Percentiles rank a stretch among this genome's conserved stretches.
Conservation (phyloP, 1,140 invertebrate species). For the Nebria ingens region DNA sequence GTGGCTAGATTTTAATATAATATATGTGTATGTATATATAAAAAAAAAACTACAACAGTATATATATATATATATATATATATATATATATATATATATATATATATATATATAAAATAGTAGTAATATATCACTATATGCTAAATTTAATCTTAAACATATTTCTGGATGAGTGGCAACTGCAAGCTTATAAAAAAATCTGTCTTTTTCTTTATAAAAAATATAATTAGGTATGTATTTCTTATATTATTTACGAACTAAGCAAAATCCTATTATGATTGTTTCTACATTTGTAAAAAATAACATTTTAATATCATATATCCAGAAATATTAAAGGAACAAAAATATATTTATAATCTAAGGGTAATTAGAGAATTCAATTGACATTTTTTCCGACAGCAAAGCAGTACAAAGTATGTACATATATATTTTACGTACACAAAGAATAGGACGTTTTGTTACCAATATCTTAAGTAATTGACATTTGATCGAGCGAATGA, state of each 20-base stretch:
- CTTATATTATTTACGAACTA: not conserved
- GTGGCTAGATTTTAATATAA: no score
- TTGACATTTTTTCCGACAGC: not conserved
- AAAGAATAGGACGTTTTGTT: no score
- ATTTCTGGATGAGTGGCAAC: not conserved
- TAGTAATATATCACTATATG: not conserved
- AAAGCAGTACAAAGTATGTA: not conserved
- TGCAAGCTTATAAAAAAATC: not conserved
- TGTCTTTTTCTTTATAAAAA: not conserved
- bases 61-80: no score
- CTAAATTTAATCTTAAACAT: not conserved
- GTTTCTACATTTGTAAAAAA: no score
- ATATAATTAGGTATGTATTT: not conserved
- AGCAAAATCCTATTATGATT: not conserved
- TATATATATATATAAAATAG: conserved; percentile 1
- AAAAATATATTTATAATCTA: conserved; percentile 2
- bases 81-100: no score
- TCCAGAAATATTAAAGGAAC: conserved; percentile 4
- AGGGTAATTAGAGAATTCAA: not conserved
- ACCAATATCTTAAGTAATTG: no score
- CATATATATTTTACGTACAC: not conserved
- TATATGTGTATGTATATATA: no score
- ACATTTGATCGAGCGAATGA: not conserved
- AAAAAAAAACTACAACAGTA: no score
- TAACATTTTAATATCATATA: not conserved